Conservation (phyloP, 2,888 invertebrate genomes). For the Eristalis tenax region DNA sequence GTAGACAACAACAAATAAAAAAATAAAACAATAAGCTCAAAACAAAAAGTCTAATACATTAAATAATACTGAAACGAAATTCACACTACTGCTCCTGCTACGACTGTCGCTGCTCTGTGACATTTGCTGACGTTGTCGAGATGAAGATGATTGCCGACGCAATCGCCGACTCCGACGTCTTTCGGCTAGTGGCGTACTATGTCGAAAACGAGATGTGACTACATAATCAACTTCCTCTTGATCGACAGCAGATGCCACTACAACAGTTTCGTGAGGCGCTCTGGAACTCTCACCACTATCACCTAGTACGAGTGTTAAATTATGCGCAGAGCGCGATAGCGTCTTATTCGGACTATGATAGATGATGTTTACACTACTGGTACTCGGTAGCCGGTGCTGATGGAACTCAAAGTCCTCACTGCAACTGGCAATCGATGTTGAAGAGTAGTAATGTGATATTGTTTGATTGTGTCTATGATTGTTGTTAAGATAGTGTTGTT, state of each 20-base stretch:
- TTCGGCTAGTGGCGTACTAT: conserved; percentile 76
- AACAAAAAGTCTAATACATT: conserved; percentile 81
- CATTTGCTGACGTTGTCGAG: conserved; percentile 65
- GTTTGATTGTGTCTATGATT: conserved; percentile 65
- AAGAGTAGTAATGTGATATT: conserved; percentile 76
- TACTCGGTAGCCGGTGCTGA: conserved; percentile 52
- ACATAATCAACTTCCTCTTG: conserved; percentile 74
- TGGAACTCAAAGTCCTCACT: conserved; percentile 67
- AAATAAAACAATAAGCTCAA: conserved; percentile 67
- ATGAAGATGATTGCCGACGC: conserved; percentile 68
- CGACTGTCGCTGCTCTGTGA: conserved; percentile 58
- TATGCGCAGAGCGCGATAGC: conserved; percentile 61
- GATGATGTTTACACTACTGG: conserved; percentile 29
- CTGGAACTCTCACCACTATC: conserved; percentile 53
- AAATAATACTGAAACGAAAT: conserved; percentile 80
- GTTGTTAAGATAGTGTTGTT: conserved; percentile 56
- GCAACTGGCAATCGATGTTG: conserved; percentile 74
- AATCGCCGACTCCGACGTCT: conserved; percentile 73
- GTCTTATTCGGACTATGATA: conserved; percentile 59
- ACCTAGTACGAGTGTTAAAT: conserved; percentile 50
- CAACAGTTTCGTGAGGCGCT: conserved; percentile 64
- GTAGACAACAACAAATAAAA: conserved; percentile 48
- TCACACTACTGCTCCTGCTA: conserved; percentile 74
- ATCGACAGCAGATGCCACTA: conserved; percentile 68
- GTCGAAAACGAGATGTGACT: conserved; percentile 76